Evolutionary conservation across 2,888 invertebrate genomes (phyloP).

Genomic region (Ganaspis brasiliensis): DNA sequence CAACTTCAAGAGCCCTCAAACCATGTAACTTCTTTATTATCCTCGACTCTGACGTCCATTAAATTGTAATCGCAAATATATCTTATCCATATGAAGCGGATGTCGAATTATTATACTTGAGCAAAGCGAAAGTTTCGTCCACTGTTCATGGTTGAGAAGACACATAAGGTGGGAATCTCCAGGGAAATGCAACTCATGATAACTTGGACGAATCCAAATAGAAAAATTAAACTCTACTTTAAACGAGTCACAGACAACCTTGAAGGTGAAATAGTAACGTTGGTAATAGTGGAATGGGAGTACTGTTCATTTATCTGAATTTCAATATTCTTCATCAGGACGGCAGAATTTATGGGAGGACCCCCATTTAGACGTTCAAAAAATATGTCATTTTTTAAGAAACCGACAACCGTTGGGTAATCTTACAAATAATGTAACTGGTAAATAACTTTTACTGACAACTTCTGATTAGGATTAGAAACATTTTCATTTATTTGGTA

Average conservation of each 20-base stretch:
- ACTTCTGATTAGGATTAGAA: conserved; percentile 21
- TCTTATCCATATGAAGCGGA: conserved; percentile 45
- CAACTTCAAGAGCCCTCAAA: conserved; percentile 62
- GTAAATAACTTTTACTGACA: conserved; percentile 9
- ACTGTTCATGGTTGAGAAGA: neutral
- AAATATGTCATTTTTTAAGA: no score
- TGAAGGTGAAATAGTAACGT: no score
- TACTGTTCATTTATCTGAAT: no score
- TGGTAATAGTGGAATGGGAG: no score
- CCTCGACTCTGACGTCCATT: conserved; percentile 51
- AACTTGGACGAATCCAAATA: no score
- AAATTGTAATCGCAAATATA: conserved; percentile 55
- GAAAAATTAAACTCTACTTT: no score
- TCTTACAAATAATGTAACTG: neutral
- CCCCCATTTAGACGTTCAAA: no score
- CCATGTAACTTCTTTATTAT: conserved; percentile 58
- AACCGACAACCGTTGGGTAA: conserved; percentile 2
- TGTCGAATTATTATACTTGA: conserved; percentile 29
- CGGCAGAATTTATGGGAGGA: no score
- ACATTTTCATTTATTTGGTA: neutral
- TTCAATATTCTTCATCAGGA: no score
- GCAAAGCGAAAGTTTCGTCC: conserved; percentile 16
- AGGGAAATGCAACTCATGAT: no score
- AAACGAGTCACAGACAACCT: no score
- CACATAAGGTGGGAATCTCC: no score